phyloP scores from a whole-genome alignment of 1,140 invertebrate species.

The Proales similis region DNA sequence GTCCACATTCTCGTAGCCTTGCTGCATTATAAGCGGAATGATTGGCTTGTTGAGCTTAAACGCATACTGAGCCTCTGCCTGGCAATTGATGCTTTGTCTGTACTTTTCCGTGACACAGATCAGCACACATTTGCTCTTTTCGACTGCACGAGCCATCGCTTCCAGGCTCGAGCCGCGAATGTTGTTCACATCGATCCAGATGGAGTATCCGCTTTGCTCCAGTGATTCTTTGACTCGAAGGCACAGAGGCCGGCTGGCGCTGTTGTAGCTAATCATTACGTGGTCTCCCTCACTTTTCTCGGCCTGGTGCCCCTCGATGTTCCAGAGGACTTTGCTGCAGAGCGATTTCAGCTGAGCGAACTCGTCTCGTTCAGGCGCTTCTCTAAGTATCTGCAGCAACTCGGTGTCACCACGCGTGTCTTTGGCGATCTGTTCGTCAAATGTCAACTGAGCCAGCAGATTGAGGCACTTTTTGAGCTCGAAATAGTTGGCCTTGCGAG shows the following conservation, averaged over 20 bases:
- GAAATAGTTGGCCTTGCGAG: too few species aligned
- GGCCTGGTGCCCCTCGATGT: slow-evolving; percentile 1
- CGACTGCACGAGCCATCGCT: slow-evolving; percentile 51
- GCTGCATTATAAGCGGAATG: slow-evolving; percentile 45
- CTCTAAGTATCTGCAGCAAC: too few species aligned
- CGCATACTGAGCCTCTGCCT: slow-evolving; percentile 47
- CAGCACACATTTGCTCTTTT: slow-evolving; percentile 46
- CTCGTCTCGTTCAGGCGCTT: too few species aligned
- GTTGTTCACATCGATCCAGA: slow-evolving; percentile 41
- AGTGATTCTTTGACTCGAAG: slow-evolving; percentile 15
- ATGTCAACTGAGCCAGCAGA: slow-evolving; percentile 10
- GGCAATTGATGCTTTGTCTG: slow-evolving; percentile 48
- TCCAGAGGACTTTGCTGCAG: slow-evolving; percentile 8
- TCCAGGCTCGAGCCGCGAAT: slow-evolving; percentile 44
- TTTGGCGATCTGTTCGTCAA: slow-evolving; percentile 4
- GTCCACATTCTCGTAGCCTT: slow-evolving; percentile 42
- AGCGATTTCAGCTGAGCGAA: too few species aligned
- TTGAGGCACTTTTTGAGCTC: too few species aligned
- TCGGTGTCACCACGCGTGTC: slow-evolving; percentile 5
- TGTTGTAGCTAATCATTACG: slow-evolving; percentile 36
- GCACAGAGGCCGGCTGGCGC: background rate
- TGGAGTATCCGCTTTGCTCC: background rate
- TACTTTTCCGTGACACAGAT: slow-evolving; percentile 50
- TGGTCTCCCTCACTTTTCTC: background rate
- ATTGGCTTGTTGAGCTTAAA: slow-evolving; percentile 44